These are phyloP conservation scores for Rhynchophorus ferrugineus DNA, from an alignment of 1,140 invertebrate genomes.

Conservation along the genomic window DNA sequence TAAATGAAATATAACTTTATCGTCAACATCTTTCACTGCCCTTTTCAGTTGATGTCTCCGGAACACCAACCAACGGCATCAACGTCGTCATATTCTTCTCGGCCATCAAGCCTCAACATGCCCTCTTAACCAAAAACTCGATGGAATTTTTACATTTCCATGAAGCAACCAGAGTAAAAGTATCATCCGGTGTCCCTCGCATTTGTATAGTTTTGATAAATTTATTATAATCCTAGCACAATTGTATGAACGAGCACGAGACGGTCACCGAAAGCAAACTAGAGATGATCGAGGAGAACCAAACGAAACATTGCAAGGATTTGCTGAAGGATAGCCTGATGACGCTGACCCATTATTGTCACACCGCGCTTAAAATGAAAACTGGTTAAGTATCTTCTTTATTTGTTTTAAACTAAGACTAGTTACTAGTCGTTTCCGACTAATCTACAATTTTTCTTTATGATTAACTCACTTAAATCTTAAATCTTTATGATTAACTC, in stretches of 20 bases:
- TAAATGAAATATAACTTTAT: no score
- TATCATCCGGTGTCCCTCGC: no score
- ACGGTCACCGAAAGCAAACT: not conserved
- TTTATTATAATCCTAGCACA: not conserved
- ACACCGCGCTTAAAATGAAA: slow-evolving; percentile 28
- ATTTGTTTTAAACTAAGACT: no score
- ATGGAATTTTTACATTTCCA: slow-evolving; percentile 15
- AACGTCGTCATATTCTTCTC: slow-evolving; percentile 29
- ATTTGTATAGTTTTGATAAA: no score
- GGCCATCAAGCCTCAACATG: not conserved
- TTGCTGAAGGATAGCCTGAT: slow-evolving; percentile 22
- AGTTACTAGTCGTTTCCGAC: no score
- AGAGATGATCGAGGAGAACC: no score
- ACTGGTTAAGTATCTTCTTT: slow-evolving; percentile 18
- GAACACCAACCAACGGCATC: slow-evolving; percentile 10
- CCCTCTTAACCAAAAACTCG: slow-evolving; percentile 6
- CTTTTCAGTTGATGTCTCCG: no score
- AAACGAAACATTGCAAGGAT: slow-evolving; percentile 20
- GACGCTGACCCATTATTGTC: slow-evolving; percentile 22
- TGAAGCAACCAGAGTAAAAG: slow-evolving; percentile 24
- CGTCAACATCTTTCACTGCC: no score
- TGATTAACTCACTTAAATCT: no score
- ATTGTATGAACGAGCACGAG: not conserved
- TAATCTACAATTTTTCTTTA: no score
- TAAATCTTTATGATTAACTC: no score